Base-by-base conservation (phyloP, 2,888 invertebrate species). In the Rosalia funebris region DNA sequence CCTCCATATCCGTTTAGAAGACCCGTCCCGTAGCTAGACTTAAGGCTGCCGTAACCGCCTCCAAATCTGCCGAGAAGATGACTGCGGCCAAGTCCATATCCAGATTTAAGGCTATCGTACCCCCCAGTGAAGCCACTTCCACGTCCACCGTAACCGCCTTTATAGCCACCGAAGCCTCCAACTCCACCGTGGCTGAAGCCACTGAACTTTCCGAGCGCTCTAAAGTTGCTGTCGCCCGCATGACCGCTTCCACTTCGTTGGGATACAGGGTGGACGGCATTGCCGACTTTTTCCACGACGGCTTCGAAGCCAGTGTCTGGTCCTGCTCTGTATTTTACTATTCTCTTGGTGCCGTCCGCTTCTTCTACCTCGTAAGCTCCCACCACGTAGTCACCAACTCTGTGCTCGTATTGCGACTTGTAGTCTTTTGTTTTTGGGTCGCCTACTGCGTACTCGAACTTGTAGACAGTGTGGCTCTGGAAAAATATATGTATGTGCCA, bases 341-440 rank as follows among this genome's bases (percentile, higher is more conserved):
- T 84, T 69, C 86, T 81, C 55, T 84, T 72, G 31, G 85, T 84
- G 62, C 86, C 85, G 69, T 85, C 86, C 31, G 84, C 82, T 71
- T 86, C 85, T 25, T 85, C 80, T 60, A 85, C 80, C 68, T 85
- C 83, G 77, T 86, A 86, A 64, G 83, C 83, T 2, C 86, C 86
- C 37, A 80, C 81, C 5, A 85, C 85, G 61, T 79, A 75, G 67
- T 85, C 83, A 0, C 85, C 85, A 57, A 85, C 84, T 53, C 86
- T 79, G 17, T 79, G 75, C 71, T 86, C 86, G 12, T 81, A 77
- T 57, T 86, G 86, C 17, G 81, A 81, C 64, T 86, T 85, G 59
- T 83, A 82, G 69, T 86, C 86, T 12, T 85, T 85, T 0, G 85
- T 86, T 62, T 83, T 83, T 57, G 82, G 81, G 60, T 86, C 85